These are phyloP conservation scores for Cyrtodaria siliqua DNA, from an alignment of 2,888 invertebrate species.

Conservation along the genomic window DNA sequence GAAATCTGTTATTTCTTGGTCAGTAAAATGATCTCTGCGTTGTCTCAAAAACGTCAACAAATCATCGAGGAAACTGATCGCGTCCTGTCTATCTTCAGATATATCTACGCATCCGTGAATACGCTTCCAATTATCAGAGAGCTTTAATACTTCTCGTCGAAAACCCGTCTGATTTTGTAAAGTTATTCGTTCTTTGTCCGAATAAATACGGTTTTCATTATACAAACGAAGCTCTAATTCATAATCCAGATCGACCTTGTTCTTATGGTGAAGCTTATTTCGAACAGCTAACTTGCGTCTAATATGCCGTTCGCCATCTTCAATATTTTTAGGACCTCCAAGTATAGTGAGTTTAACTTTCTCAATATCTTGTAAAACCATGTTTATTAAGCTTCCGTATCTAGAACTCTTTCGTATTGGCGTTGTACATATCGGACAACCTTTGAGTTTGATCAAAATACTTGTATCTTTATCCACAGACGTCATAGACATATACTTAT, in stretches of 20 bases:
- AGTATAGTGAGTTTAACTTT: too few species aligned
- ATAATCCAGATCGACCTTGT: background rate
- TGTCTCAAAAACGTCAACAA: too few species aligned
- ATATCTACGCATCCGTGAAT: background rate
- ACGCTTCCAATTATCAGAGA: background rate
- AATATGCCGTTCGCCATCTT: too few species aligned
- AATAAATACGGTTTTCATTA: too few species aligned
- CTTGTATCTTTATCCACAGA: conserved; percentile 16
- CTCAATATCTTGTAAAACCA: conserved; percentile 82
- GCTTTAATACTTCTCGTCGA: background rate
- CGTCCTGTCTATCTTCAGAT: too few species aligned
- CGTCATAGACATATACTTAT: conserved; percentile 79
- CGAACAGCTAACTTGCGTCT: too few species aligned
- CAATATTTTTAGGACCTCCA: too few species aligned
- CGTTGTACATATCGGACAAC: conserved; percentile 89
- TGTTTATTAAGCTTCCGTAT: conserved; percentile 87
- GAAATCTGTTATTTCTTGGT: conserved; percentile 39
- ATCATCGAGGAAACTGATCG: too few species aligned
- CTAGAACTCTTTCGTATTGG: conserved; percentile 88
- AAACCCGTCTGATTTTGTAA: conserved; percentile 1
- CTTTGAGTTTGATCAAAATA: conserved; percentile 79
- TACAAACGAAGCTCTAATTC: background rate
- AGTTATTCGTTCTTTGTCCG: background rate
- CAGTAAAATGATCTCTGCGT: too few species aligned
- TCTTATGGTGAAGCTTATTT: too few species aligned